A percentile compares a stretch with the other conserved stretches of the same genome.
These are phyloP conservation scores for Protophormia terraenovae DNA, from an alignment of 2,888 invertebrate species.

Conservation along the genomic window DNA sequence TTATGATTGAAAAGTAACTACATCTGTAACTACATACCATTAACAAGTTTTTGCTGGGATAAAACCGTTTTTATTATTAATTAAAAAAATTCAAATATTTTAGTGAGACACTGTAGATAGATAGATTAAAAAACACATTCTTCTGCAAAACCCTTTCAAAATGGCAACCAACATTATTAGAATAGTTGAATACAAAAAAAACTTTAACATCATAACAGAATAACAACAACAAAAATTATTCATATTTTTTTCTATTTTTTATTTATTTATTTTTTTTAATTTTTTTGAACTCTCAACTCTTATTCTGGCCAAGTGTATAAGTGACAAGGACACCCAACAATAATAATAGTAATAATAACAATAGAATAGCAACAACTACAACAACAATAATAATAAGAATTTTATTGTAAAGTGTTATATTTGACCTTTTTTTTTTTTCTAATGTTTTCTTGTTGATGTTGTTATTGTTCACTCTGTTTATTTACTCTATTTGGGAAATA, in stretches of 20 bases:
- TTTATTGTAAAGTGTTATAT: constrained; percentile 58
- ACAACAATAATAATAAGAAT: constrained; percentile 21
- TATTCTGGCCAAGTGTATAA: constrained; percentile 50
- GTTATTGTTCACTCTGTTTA: constrained; percentile 12
- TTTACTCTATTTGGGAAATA: constrained; percentile 36
- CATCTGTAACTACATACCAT: no score
- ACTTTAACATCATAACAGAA: background rate
- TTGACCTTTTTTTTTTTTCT: constrained; percentile 60
- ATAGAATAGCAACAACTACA: constrained; percentile 11
- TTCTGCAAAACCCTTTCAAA: background rate
- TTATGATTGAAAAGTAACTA: no score
- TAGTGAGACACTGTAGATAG: no score
- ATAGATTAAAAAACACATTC: background rate
- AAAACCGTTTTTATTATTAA: no score
- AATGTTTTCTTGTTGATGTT: constrained; percentile 9
- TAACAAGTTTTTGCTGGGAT: no score
- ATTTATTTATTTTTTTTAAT: no score
- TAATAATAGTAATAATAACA: constrained; percentile 42
- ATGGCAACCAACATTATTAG: background rate
- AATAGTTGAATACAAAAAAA: constrained; percentile 18
- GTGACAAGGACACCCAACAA: constrained; percentile 58
- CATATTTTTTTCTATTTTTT: constrained; percentile 45
- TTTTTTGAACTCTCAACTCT: background rate
- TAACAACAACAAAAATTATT: constrained; percentile 30
- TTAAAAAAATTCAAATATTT: background rate